phyloP scores from a whole-genome alignment of 2,113 vertebrate species.

The Galbula dea region DNA sequence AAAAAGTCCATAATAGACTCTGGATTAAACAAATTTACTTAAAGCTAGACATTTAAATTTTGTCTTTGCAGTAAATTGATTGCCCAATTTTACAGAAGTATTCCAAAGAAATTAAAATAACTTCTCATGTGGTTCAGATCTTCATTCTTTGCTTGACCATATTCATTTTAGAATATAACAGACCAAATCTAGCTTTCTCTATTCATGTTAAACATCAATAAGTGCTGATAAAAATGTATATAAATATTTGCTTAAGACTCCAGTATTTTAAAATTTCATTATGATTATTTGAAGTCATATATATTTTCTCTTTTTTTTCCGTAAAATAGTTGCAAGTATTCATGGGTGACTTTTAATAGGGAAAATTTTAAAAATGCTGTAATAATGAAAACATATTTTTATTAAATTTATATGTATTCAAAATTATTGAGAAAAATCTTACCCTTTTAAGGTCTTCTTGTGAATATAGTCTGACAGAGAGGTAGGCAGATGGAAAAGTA shows the following conservation, averaged over 20 bases:
- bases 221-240: background rate
- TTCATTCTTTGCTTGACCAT: background rate
- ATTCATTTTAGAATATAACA: background rate
- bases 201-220: background rate
- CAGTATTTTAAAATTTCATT: background rate
- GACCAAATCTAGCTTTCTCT: background rate
- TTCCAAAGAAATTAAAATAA: background rate
- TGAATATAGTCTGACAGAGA: background rate
- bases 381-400: background rate
- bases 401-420: background rate
- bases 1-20: background rate
- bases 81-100: background rate
- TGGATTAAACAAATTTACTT: background rate
- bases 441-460: background rate
- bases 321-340: background rate
- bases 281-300: background rate
- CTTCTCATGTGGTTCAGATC: background rate
- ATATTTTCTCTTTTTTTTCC: background rate
- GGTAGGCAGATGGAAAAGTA: conserved; percentile 32
- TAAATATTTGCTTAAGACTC: background rate
- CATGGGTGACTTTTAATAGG: background rate
- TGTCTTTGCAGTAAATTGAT: background rate
- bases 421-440: background rate
- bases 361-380: background rate
- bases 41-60: background rate